Evolutionary conservation across 2,113 vertebrate species (phyloP), one percentile per base, ranked within the genome.

Genomic region (Erythrolamprus reginae): DNA sequence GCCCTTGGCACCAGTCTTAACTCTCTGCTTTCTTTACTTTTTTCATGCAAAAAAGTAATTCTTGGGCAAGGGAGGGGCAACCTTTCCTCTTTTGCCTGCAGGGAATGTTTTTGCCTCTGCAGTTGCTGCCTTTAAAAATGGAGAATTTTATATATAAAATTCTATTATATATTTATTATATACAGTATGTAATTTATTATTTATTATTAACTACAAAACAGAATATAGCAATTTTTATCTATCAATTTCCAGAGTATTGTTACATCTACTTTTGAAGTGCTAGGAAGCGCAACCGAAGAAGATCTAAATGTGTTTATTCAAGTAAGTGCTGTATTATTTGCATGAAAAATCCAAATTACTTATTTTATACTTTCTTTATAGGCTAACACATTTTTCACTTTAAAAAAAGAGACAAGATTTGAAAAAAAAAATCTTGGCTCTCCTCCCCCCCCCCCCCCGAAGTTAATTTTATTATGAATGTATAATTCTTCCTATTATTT

Each of bases 231-330:
- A 90, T 84, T 0, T 82, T 1, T 4, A 0, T 91, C 51, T 95
- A 86, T 93, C 53, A 50, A 38, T 93, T 97, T 96, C 9, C 93
- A 99, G 99, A 98, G 96, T 95, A 98, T 99, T 96, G 94, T 98
- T 93, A 99, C 99, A 17, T 96, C 98, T 93, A 99, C 98, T 3
- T 98, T 99, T 97, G 99, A 99, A 97, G 97, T 98, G 88, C 95
- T 93, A 45, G 99, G 98, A 95, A 97, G 96, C 95, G 93, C 98
- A 91, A 97, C 95, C 84, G 99, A 99, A 95, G 98, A 99, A 91
- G 95, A 96, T 45, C 95, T 99, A 88, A 98, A 99, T 93, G 47
- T 97, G 28, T 99, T 98, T 95, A 97, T 99, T 96, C 99, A 99
- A 97, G 99, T 99, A 96, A 95, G 92, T 92, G 87, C 55, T 47